Base-by-base conservation (phyloP, 2,113 vertebrate genomes). In the Petaurus breviceps region DNA sequence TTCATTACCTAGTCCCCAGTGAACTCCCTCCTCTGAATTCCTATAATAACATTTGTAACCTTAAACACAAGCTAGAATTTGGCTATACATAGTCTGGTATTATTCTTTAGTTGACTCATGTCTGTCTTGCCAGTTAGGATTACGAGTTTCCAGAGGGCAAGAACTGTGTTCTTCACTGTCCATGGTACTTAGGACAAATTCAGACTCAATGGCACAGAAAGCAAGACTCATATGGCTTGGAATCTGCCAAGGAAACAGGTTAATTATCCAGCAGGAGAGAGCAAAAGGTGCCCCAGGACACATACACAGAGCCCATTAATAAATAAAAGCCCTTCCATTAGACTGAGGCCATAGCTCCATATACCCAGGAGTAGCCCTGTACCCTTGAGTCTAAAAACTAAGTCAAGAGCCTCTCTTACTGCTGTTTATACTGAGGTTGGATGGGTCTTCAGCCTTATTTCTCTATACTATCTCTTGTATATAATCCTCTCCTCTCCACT, bases 401-500 rank as follows among this genome's bases (percentile, higher is more conserved):
- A 68, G 57, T 68, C 28, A 31, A 61, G 57, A 61, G 10, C 57
- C 31, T 11, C 28, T 28, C 26, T 61, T 61, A 61, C 10, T 61
- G 26, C 55, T 61, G 55, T 26, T 61, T 61, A 11, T 26, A 26
- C 28, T 28, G 55, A 61, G 26, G 9, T 61, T 61, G 26, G 26
- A 91, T 4, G 47, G 2, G 11, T 6, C 14, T 89, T 51, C 4
- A 46, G 49, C 68, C n/a, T 93, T 37, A 24, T 93, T 43, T 89
- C 26, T 90, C 16, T 90, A 10, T 51, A 90, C 52, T 90, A 19
- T 68, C 37, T 68, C 37, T 47, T 92, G 68, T 6, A 77, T 26
- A 89, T 92, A 37, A 91, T 94, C 16, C 49, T 16, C n/a, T 94
- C n/a, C 61, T 96, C 1, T 53, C 26, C 93, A 94, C 37, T 31